These are phyloP conservation scores for Carettochelys insculpta DNA, from an alignment of 2,113 vertebrate species.

Conservation along the genomic window DNA sequence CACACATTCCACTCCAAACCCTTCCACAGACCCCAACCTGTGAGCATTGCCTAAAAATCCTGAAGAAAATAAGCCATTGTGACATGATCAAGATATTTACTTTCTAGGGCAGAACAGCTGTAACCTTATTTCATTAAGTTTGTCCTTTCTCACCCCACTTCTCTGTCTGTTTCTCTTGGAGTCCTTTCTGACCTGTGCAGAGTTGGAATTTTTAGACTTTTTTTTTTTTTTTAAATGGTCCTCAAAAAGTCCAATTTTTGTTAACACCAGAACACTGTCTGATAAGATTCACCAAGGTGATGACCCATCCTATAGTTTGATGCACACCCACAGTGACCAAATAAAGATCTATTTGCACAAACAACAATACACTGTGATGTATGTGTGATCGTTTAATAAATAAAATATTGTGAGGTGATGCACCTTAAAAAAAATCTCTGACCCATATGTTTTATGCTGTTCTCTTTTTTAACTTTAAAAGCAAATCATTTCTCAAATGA, in stretches of 20 bases:
- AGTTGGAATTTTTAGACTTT: not conserved
- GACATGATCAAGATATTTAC: fast-evolving
- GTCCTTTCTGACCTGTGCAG: not conserved
- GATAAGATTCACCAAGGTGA: not conserved
- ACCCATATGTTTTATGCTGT: not conserved
- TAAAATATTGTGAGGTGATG: not conserved
- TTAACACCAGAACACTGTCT: not conserved
- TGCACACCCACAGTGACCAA: not conserved
- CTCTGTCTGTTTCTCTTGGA: not conserved
- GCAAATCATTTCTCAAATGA: too few relatives aligned
- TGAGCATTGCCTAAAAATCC: not conserved
- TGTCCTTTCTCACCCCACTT: not conserved
- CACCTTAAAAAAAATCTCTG: not conserved
- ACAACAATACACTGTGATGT: not conserved
- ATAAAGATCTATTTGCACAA: not conserved
- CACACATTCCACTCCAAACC: not conserved
- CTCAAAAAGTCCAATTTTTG: not conserved
- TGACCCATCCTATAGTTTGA: not conserved
- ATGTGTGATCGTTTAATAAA: not conserved
- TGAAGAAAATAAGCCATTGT: not conserved
- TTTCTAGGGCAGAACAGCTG: not conserved
- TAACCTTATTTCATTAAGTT: not conserved
- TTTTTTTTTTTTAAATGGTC: not conserved
- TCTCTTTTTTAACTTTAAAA: not conserved
- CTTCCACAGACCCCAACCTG: not conserved